Base-by-base conservation (phyloP, 2,797 vertebrate genomes). In the Acrossocheilus wenchowensis region DNA sequence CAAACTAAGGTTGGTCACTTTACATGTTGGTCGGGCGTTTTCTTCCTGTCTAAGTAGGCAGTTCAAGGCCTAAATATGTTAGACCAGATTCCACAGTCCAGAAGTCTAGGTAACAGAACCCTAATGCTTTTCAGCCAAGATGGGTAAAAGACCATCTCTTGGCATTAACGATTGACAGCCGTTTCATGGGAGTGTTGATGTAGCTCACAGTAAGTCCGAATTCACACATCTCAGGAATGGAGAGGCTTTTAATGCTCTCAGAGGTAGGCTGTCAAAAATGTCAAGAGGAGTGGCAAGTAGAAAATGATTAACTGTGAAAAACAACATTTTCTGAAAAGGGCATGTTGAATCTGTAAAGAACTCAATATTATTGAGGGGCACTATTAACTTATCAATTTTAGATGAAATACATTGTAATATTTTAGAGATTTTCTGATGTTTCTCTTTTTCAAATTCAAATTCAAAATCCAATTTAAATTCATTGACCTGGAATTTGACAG, bases 271-370 rank as follows among this genome's bases (percentile, higher is more conserved):
- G 79, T 82, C 78, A 84, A 68, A 88, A 84, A 87, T 66, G 73
- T 84, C 82, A 17, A 54, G 34, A 84, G 54, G 81, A 83, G 86
- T 84, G 77, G 74, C 79, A 88, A 54, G 71, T 39, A 84, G 39
- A 48, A 83, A 84, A 77, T 34, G 2, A 84, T 87, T 77, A 75
- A 85, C 83, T 84, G 15, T 43, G 52, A 83, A 77, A 82, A 82
- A 64, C 68, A 48, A 79, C n/a, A 72, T 52, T 60, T 86, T 81
- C 77, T 57, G 43, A 45, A 86, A 86, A 81, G 77, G 66, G 39
- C 77, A 81, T 74, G 68, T 50, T 66, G 43, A 74, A 48, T 39
- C 68, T 74, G 41, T 50, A 60, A 50, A 81, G 39, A 74, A 41
- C 54, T 50, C 43, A 50, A 50, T 34, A 68, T 43, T 50, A 43